Conservation (phyloP, 1,140 invertebrate genomes). For the Drosophila azteca region DNA sequence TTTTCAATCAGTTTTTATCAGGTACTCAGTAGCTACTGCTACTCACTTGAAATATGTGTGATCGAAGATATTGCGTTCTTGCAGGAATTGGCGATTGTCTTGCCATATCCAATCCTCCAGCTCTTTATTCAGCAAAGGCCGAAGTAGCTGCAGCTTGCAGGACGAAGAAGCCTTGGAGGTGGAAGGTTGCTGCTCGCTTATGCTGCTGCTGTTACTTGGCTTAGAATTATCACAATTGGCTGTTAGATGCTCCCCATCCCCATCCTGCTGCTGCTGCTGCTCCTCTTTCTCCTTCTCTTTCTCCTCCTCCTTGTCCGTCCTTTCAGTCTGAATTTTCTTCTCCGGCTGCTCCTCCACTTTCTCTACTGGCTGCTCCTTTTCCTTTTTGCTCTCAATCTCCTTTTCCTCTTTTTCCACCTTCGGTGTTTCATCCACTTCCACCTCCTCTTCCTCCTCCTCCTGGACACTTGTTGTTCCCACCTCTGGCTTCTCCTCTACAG, state of each 20-base stretch:
- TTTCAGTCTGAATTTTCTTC: neutral
- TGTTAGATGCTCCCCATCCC: constrained; percentile 59
- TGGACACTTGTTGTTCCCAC: constrained; percentile 29
- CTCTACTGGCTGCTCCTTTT: neutral
- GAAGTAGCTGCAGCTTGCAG: constrained; percentile 59
- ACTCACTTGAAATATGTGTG: constrained; percentile 96
- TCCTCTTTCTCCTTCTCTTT: neutral
- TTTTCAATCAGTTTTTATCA: neutral
- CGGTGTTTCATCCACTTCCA: constrained; percentile 4
- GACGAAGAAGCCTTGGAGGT: constrained; percentile 67
- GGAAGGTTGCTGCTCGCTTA: constrained; percentile 59
- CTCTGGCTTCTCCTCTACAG: constrained; percentile 59
- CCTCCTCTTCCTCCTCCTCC: neutral
- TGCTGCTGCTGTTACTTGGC: constrained; percentile 61
- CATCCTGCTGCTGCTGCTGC: too few relatives aligned
- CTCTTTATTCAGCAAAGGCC: constrained; percentile 88
- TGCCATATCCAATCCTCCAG: constrained; percentile 97
- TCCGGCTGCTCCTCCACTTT: constrained; percentile 12
- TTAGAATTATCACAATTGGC: constrained; percentile 80
- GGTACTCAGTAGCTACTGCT: too few relatives aligned
- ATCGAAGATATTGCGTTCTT: constrained; percentile 97
- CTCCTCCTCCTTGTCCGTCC: constrained; percentile 3
- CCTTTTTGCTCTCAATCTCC: neutral
- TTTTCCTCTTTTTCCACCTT: constrained; percentile 3
- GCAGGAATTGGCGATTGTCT: constrained; percentile 97